Evolutionary conservation across 2,113 vertebrate species (phyloP).

Genomic region (Megalops atlanticus): DNA sequence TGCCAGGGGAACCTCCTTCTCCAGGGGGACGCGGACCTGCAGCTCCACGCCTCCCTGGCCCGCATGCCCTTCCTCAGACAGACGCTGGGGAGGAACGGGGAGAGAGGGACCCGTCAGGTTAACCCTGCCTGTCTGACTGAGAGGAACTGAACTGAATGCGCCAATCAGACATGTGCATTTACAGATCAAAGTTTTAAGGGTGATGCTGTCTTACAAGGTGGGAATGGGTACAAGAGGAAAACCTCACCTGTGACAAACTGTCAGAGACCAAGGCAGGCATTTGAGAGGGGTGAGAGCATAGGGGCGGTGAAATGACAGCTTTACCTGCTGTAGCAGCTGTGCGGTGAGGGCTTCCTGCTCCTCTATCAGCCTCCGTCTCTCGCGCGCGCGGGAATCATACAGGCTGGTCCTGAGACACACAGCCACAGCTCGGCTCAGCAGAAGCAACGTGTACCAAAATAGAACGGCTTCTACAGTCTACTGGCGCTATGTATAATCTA

Average conservation of each 20-base stretch:
- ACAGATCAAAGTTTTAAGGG: not conserved
- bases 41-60: slow-evolving; percentile 76
- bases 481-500: too few species aligned
- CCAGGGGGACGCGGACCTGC: slow-evolving; percentile 86
- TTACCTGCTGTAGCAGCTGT: slow-evolving; percentile 85
- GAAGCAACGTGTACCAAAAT: not conserved
- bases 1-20: slow-evolving; percentile 89
- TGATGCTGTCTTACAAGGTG: not conserved
- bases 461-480: too few species aligned
- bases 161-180: not conserved
- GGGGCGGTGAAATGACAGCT: not conserved
- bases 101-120: too few species aligned
- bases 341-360: slow-evolving; percentile 86
- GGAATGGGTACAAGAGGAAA: too few species aligned
- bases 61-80: slow-evolving; percentile 75
- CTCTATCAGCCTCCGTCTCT: slow-evolving; percentile 87
- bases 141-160: too few species aligned
- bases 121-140: too few species aligned
- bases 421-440: not conserved
- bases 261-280: too few species aligned
- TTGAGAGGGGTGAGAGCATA: not conserved
- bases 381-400: slow-evolving; percentile 90
- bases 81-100: slow-evolving; percentile 66
- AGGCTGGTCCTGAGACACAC: slow-evolving; percentile 80
- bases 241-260: too few species aligned